These are phyloP conservation scores for Dicentrarchus labrax DNA, from an alignment of 2,113 vertebrate species.

Conservation along the genomic window DNA sequence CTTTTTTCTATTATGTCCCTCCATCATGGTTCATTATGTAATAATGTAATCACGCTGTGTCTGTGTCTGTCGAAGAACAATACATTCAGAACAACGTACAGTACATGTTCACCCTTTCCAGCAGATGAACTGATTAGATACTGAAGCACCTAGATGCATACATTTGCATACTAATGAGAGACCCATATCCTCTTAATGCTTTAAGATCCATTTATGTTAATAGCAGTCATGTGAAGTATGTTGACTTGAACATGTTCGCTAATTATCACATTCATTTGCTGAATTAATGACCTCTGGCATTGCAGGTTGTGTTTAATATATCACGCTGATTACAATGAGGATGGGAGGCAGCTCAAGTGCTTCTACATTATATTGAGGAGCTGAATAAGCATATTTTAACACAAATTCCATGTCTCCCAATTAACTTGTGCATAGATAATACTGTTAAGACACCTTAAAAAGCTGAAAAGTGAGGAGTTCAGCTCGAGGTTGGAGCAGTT, in stretches of 20 bases:
- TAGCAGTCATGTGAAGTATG: constrained; percentile 26
- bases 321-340: constrained; percentile 25
- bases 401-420: not conserved
- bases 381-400: constrained; percentile 14
- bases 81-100: not conserved
- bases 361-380: not conserved
- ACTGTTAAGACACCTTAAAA: not conserved
- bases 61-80: constrained; percentile 17
- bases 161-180: constrained; percentile 61
- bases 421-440: constrained; percentile 38
- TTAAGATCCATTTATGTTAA: constrained; percentile 34
- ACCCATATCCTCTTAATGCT: constrained; percentile 12
- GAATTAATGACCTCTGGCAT: constrained; percentile 50
- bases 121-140: constrained; percentile 30
- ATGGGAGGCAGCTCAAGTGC: constrained; percentile 7
- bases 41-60: not conserved
- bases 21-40: not conserved
- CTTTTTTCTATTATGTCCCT: not conserved
- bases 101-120: constrained; percentile 13
- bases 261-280: constrained; percentile 48
- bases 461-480: constrained; percentile 21
- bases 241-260: constrained; percentile 30
- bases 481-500: constrained; percentile 7
- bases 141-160: constrained; percentile 58
- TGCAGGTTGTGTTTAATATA: constrained; percentile 29